Percentiles rank a stretch among this genome's conserved stretches.
Evolutionary conservation across 2,888 invertebrate species (phyloP).

Genomic region (Ellobium chinense): DNA sequence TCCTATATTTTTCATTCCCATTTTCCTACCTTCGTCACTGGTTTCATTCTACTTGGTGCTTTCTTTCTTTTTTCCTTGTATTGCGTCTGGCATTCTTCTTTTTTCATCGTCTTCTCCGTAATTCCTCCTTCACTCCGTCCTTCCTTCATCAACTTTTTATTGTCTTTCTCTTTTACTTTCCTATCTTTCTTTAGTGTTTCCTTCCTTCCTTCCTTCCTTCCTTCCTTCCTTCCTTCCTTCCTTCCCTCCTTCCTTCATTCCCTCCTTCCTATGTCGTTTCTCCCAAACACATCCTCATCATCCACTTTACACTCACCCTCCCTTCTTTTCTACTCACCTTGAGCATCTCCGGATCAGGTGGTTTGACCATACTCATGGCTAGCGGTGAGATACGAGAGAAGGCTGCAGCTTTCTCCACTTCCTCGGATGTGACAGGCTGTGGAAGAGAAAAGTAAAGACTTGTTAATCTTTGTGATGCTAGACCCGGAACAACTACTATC

Average conservation of each 20-base stretch:
- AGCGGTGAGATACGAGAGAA: constrained; percentile 80
- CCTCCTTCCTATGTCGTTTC: too few relatives aligned
- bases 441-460: constrained; percentile 41
- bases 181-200: neutral
- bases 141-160: neutral
- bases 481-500: too few relatives aligned
- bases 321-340: constrained; percentile 42
- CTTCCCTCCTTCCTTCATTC: neutral
- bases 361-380: constrained; percentile 79
- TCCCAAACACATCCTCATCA: neutral
- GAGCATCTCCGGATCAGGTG: constrained; percentile 77
- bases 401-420: constrained; percentile 83
- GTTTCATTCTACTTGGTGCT: too few relatives aligned
- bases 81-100: too few relatives aligned
- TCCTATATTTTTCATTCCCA: too few relatives aligned
- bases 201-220: neutral
- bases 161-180: neutral
- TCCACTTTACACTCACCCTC: neutral
- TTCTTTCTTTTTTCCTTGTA: too few relatives aligned
- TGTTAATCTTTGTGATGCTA: too few relatives aligned
- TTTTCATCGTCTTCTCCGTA: too few relatives aligned
- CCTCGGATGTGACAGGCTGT: constrained; percentile 87
- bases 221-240: neutral
- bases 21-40: too few relatives aligned
- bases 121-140: neutral